Evolutionary conservation across 2,113 vertebrate species (phyloP).

Genomic region (Progne subis): DNA sequence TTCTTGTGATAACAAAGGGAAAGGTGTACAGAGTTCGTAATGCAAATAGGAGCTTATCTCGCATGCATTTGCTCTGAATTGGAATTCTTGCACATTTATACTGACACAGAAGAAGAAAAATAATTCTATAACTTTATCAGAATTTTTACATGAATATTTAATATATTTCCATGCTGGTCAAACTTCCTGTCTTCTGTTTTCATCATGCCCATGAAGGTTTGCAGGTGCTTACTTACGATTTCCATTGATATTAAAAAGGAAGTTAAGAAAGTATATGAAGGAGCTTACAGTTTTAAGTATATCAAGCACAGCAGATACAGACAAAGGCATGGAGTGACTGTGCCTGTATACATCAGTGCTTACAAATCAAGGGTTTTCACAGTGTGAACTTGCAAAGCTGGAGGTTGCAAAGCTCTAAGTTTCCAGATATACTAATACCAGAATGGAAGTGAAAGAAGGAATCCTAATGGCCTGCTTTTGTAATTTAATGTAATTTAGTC

Average conservation of each 20-base stretch:
- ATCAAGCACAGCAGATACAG: neutral
- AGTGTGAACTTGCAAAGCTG: neutral
- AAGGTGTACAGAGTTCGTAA: neutral
- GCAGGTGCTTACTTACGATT: neutral
- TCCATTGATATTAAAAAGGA: neutral
- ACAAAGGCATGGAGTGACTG: neutral
- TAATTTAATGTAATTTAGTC: neutral
- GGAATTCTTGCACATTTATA: neutral
- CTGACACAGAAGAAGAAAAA: neutral
- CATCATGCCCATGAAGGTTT: neutral
- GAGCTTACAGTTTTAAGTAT: neutral
- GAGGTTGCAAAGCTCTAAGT: neutral
- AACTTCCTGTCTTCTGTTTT: neutral
- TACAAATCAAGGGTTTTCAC: neutral
- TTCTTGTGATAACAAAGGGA: neutral
- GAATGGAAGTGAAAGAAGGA: neutral
- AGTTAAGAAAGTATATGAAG: neutral
- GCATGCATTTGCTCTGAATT: neutral
- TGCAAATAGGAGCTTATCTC: neutral
- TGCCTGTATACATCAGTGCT: neutral
- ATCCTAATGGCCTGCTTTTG: neutral
- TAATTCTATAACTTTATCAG: neutral
- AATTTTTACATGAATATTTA: neutral
- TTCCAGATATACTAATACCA: neutral
- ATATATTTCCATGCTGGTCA: neutral